Base-by-base conservation (phyloP, 1,140 invertebrate genomes). In the Caenorhabditis tropicalis region DNA sequence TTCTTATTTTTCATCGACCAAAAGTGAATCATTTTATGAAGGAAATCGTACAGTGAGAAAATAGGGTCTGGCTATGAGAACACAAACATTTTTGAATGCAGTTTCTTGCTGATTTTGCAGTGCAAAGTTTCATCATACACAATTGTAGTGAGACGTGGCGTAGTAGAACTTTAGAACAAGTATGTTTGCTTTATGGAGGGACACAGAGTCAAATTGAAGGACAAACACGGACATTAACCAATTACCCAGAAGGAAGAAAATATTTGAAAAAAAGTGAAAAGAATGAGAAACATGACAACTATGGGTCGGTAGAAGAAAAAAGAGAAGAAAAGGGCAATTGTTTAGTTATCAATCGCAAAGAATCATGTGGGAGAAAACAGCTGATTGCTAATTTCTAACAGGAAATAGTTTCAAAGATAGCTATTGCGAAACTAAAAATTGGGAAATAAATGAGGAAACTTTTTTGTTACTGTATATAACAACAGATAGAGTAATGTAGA, bases 281-380 rank as follows among this genome's bases (percentile, higher is more conserved):
- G 43, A 16, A 36, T 36, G 29, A 0, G 36, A 74, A 43, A 74
- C 3, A 46, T 4, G 65, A 74, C 21, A 10, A 27, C 19, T 0
- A 12, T 56, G 53, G 24, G 21, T 15, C 15, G 16, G 39, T 6
- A 70, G 15, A 74, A 10, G 36, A 31, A n/a, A 19, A 33, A n/a
- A 19, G 33, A 46, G 9, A 15, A 1, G 9, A 46, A 74, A 24
- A 46, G 65, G 19, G 21, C 19, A 46, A 24, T 24, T n/a, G 65
- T 15, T 2, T 29, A 36, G 65, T 74, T 74, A 74, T 74, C 65
- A 74, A 46, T 36, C 29, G 31, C 29, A n/a, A 36, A 36, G 19
- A 70, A 74, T 74, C 65, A 74, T 46, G 65, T 43, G 65, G 33
- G 36, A 10, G 36, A 74, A 74, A 74, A 74, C 65, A 74, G 65